Percentiles rank a stretch among this genome's conserved stretches.
phyloP scores from a whole-genome alignment of 2,797 vertebrate genomes.

The Eremophila alpestris region DNA sequence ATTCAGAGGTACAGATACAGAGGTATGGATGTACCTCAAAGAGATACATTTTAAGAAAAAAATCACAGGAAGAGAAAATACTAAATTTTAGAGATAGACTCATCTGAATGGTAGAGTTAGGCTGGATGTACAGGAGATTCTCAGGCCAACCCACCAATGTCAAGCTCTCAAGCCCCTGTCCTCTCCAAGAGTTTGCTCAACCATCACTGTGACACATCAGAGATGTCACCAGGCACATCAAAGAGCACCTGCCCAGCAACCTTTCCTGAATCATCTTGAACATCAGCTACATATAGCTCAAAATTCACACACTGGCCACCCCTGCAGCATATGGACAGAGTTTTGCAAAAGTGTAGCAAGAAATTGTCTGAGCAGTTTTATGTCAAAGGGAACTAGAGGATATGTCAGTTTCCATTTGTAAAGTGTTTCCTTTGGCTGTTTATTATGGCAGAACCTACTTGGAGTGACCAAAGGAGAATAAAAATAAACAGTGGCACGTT shows the following conservation, averaged over 20 bases:
- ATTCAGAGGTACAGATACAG: not conserved
- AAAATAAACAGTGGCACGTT: not conserved
- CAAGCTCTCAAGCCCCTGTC: not conserved
- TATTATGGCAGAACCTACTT: not conserved
- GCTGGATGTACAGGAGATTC: not conserved
- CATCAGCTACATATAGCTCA: not conserved
- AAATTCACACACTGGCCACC: not conserved
- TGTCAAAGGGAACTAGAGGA: not conserved
- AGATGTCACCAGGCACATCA: not conserved
- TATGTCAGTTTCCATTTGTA: not conserved
- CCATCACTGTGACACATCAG: not conserved
- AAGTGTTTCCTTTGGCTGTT: not conserved
- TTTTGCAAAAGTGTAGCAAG: not conserved
- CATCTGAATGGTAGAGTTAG: not conserved
- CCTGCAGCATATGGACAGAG: not conserved
- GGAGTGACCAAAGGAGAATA: not conserved
- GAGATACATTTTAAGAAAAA: not conserved
- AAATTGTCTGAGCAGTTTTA: not conserved
- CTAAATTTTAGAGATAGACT: not conserved
- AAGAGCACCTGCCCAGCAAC: not conserved
- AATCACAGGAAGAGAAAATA: not conserved
- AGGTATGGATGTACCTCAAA: not conserved
- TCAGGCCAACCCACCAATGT: not conserved
- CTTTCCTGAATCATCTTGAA: not conserved
- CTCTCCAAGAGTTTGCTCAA: not conserved